Conservation (phyloP, 2,113 vertebrate species). For the Euleptes europaea region DNA sequence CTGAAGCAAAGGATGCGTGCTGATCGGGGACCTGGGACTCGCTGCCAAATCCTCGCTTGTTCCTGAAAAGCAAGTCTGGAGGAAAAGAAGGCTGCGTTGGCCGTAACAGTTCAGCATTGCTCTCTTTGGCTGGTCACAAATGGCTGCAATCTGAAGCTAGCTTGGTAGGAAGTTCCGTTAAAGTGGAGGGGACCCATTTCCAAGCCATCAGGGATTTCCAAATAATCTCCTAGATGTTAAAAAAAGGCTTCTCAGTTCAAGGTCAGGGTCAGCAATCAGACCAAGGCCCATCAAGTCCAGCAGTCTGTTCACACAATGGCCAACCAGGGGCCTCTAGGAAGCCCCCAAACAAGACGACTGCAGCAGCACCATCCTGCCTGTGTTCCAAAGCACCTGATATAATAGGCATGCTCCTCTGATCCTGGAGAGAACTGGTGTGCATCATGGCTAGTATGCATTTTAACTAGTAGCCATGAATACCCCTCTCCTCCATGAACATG, state of each 20-base stretch:
- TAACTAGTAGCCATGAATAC: too few relatives aligned
- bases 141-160: background rate
- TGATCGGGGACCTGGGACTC: constrained; percentile 39
- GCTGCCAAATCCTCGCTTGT: background rate
- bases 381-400: too few relatives aligned
- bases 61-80: constrained; percentile 16
- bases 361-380: too few relatives aligned
- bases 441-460: too few relatives aligned
- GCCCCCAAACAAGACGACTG: too few relatives aligned
- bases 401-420: too few relatives aligned
- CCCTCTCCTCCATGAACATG: too few relatives aligned
- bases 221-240: background rate
- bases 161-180: background rate
- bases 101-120: accelerated
- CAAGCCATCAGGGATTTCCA: background rate
- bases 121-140: background rate
- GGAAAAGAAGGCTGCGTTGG: background rate
- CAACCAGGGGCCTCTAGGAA: too few relatives aligned
- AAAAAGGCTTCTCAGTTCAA: background rate
- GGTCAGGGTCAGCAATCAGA: background rate
- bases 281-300: too few relatives aligned
- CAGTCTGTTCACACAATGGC: too few relatives aligned
- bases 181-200: background rate
- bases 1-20: constrained; percentile 28
- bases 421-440: too few relatives aligned